A percentile compares a stretch with the other conserved stretches of the same genome.
These are phyloP conservation scores for Lepidurus packardi DNA, from an alignment of 1,140 invertebrate species.

Conservation along the genomic window DNA sequence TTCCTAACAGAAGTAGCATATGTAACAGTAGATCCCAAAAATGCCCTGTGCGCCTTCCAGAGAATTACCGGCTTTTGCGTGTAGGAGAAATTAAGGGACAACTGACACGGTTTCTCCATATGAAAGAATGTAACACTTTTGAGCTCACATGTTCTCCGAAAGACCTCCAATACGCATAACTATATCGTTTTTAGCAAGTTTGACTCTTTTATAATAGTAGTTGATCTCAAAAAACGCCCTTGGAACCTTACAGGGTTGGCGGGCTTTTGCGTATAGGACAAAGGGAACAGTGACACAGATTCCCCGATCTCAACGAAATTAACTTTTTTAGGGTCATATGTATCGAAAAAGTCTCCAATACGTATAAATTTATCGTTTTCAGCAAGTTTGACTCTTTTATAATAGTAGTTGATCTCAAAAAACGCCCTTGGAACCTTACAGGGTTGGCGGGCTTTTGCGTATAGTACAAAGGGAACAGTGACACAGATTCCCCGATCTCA, in stretches of 20 bases:
- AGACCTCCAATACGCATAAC: not conserved
- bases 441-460: no score
- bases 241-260: not conserved
- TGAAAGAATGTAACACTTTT: not conserved
- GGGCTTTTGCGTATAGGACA: not conserved
- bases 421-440: no score
- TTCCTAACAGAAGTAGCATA: no score
- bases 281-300: not conserved
- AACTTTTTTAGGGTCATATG: no score
- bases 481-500: no score
- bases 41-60: not conserved
- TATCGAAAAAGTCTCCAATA: no score
- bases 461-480: no score
- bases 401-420: no score
- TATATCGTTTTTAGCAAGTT: not conserved
- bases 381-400: no score
- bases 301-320: not conserved
- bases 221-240: not conserved
- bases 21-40: not conserved
- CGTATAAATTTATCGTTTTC: no score
- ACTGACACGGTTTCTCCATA: not conserved
- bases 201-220: not conserved
- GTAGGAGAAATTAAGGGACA: not conserved
- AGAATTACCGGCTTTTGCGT: not conserved
- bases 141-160: not conserved